Evolutionary conservation across 2,888 invertebrate species (phyloP), one percentile per base, ranked within the genome.

Genomic region (Leucania comma): DNA sequence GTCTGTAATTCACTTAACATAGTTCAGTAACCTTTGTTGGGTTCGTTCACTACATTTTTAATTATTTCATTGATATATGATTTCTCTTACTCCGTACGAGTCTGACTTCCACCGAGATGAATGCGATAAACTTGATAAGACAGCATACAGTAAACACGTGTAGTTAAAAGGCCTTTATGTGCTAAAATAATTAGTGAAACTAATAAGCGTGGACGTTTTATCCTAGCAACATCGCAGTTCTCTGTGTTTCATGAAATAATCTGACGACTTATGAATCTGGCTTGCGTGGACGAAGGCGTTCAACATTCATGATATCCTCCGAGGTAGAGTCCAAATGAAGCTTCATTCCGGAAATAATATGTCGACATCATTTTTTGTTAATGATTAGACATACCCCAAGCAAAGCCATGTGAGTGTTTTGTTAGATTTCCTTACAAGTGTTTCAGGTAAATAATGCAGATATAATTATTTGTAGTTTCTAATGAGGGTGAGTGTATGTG

Each of bases 201-300:
- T 73, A 79, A 83, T 82, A 38, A 68, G 61, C 78, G 53, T 78
- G 59, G 42, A 60, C 46, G 42, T 54, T 46, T 67, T 53, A 57
- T 67, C 26, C 12, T 24, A 73, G 35, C 6, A 58, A 29, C 59
- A 29, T 53, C 9, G 42, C 35, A 38, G 35, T 24, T 32, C 42
- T 50, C 26, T 50, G 38, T 24, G 24, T 24, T 60, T 48, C 50
- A 32, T 32, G 42, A 48, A 57, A 57, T 14, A 68, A 38, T 46
- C 46, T 53, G 54, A 17, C 10, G 24, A 76, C 48, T n/a, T 68
- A 56, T n/a, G 54, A n/a, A 24, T 42, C 22, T 35, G 14, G 14
- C 14, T 50, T 32, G 42, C 20, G 6, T 26, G 20, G 38, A 68
- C 8, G 9, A 54, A 54, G 38, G 48, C 24, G 29, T 48, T 24